Conservation (phyloP, 2,888 invertebrate species). For the Caenorhabditis parvicauda region DNA sequence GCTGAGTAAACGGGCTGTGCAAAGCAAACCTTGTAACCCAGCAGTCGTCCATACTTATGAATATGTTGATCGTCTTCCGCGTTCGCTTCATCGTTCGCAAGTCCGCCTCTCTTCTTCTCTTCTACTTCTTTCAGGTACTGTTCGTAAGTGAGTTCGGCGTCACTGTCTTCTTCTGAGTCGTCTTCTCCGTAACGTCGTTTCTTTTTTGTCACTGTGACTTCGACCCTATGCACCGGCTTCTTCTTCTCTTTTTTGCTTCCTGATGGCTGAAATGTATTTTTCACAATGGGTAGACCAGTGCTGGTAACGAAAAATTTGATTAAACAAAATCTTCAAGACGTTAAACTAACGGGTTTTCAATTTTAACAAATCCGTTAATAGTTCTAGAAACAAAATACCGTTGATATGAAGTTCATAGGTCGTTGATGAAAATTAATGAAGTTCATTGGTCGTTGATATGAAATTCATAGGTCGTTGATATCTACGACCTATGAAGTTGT, state of each 20-base stretch:
- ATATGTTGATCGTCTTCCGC: constrained; percentile 26
- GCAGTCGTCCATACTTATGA: constrained; percentile 20
- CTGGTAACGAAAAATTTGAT: too few relatives aligned
- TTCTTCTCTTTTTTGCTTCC: constrained; percentile 14
- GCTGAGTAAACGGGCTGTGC: too few relatives aligned
- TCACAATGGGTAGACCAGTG: too few relatives aligned
- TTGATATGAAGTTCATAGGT: too few relatives aligned
- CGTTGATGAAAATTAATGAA: too few relatives aligned
- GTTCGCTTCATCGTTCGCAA: constrained; percentile 8
- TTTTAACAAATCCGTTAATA: too few relatives aligned
- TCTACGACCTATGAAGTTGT: too few relatives aligned
- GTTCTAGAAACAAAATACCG: too few relatives aligned
- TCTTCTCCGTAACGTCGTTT: constrained; percentile 27
- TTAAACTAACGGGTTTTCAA: constrained; percentile 13
- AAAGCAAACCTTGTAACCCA: constrained; percentile 5
- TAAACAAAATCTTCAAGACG: background rate
- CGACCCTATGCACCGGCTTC: constrained; percentile 7
- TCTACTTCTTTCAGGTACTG: constrained; percentile 35
- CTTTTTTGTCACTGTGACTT: constrained; percentile 20
- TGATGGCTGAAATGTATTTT: constrained; percentile 22
- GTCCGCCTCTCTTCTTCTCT: constrained; percentile 9
- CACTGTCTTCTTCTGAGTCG: constrained; percentile 14
- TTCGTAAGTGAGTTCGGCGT: constrained; percentile 35
- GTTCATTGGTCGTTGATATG: too few relatives aligned
- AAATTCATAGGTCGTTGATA: too few relatives aligned